Base-by-base conservation (phyloP, 2,797 vertebrate species). In the Enteromius mattozi region DNA sequence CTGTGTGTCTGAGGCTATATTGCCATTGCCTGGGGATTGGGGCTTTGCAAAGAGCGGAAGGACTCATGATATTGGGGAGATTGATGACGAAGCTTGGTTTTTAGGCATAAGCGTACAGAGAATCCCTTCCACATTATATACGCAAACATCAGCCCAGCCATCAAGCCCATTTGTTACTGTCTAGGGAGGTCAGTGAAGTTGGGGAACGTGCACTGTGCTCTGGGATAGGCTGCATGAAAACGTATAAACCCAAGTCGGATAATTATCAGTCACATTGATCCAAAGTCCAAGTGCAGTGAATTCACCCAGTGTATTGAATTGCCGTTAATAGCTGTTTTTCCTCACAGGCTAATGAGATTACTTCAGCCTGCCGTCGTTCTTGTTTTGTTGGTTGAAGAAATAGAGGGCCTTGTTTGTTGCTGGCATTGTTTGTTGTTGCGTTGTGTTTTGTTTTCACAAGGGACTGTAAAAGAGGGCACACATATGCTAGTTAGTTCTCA, bases 91-190 rank as follows among this genome's bases (percentile, higher is more conserved):
- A 92, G 92, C 91, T 86, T 84, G 89, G 89, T 91, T 77, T 78
- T 91, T 88, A 65, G 89, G 59, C 85, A 87, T 89, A 90, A 93
- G 93, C 91, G 13, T 85, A 87, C 91, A 90, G 92, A 93, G 76
- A 89, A 87, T 81, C 69, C 54, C 82, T 83, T 75, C 82, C 70
- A 78, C 87, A 88, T 84, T 83, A 90, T 85, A 87, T 89, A 89
- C 87, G 79, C 81, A 82, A 51, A 72, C 27, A 81, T 86, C 37
- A 89, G 66, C 45, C 90, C 89, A 84, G 91, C 91, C 92, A 91
- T 86, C 77, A 82, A 90, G 89, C 89, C 92, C 91, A 94, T 94
- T 93, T 93, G 92, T 94, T 93, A 91, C 92, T 94, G 93, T 94
- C 92, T 89, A 87, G 88, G 92, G 91, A 92, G 90, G 84, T 87